Percentiles rank a stretch among this genome's conserved stretches.
These are phyloP conservation scores for Rhodophaea formosa DNA, from an alignment of 2,888 invertebrate species.

Conservation along the genomic window DNA sequence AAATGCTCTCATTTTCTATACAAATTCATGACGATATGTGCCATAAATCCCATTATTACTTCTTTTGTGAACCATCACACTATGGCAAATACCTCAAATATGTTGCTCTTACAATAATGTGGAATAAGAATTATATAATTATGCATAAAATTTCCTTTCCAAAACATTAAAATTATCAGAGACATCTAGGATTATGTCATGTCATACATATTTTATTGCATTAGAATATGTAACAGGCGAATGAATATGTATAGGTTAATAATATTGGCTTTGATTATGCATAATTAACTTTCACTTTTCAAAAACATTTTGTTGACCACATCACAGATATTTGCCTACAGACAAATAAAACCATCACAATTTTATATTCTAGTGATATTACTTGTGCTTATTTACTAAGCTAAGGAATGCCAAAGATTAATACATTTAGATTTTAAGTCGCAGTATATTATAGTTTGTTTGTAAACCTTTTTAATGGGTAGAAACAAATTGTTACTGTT, in stretches of 20 bases:
- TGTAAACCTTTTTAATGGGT: conserved; percentile 52
- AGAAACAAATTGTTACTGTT: conserved; percentile 81
- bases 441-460: conserved; percentile 54
- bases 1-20: conserved; percentile 23
- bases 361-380: conserved; percentile 43
- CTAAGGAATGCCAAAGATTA: conserved; percentile 75
- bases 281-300: neutral
- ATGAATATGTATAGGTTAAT: neutral
- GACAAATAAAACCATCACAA: conserved; percentile 43
- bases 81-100: conserved; percentile 20
- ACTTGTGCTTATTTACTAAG: conserved; percentile 53
- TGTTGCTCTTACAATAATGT: conserved; percentile 18
- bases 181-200: neutral
- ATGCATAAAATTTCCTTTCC: neutral
- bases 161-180: neutral
- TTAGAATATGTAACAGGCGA: neutral
- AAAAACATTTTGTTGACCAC: neutral
- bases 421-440: conserved; percentile 69
- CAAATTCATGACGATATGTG: conserved; percentile 34
- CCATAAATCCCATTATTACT: conserved; percentile 41
- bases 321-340: conserved; percentile 31
- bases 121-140: neutral
- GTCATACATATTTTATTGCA: neutral
- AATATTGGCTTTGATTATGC: neutral
- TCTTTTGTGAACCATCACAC: conserved; percentile 25